A percentile compares a stretch with the other conserved stretches of the same genome.
Evolutionary conservation across 2,888 invertebrate genomes (phyloP).

Genomic region (Tortricodes alternella): DNA sequence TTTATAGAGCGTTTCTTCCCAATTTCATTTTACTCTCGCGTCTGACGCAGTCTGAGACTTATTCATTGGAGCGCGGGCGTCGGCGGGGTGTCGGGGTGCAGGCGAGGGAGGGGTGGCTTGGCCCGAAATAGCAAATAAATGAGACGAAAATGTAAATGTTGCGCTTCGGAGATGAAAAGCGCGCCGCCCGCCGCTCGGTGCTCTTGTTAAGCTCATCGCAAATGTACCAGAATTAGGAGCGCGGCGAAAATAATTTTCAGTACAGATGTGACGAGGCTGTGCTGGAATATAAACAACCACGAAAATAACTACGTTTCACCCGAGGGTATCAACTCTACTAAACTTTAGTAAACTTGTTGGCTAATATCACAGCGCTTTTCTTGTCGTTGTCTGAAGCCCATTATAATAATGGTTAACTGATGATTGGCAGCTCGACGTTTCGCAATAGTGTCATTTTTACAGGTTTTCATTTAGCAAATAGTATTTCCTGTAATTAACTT

Average conservation of each 20-base stretch:
- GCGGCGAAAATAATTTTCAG: constrained; percentile 77
- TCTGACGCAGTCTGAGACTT: constrained; percentile 78
- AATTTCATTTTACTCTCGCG: constrained; percentile 76
- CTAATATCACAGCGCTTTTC: no score
- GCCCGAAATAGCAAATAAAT: constrained; percentile 83
- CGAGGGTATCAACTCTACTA: not conserved
- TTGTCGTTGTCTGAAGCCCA: no score
- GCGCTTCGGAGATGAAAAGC: constrained; percentile 82
- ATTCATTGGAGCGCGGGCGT: constrained; percentile 72
- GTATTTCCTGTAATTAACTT: no score
- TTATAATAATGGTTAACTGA: no score
- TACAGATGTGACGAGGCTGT: constrained; percentile 63
- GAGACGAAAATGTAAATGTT: constrained; percentile 84
- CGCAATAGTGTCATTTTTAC: no score
- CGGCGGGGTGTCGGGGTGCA: constrained; percentile 47
- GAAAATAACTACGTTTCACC: constrained; percentile 13
- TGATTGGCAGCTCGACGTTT: no score
- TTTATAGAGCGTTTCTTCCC: constrained; percentile 82
- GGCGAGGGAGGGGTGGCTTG: constrained; percentile 49
- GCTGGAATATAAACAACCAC: constrained; percentile 23
- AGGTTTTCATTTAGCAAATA: no score
- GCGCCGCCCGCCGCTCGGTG: constrained; percentile 62
- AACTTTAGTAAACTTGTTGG: not conserved
- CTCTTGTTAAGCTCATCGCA: constrained; percentile 80
- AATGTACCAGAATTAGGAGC: constrained; percentile 81